Conservation (phyloP, 2,113 vertebrate genomes). For the Struthidea cinerea region DNA sequence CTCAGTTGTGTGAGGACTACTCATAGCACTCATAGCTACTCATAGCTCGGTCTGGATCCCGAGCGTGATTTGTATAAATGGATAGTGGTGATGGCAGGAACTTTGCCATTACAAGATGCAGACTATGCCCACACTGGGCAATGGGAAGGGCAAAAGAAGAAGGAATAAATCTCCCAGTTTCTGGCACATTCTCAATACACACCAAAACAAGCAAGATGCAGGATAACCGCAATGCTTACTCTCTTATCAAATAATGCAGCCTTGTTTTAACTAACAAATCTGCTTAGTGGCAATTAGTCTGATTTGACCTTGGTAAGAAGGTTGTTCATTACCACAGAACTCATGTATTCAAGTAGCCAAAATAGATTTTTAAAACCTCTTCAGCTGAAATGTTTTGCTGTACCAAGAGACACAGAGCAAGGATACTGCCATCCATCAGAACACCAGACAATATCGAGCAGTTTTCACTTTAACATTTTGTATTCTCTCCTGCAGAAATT, state of each 20-base stretch:
- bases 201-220: neutral
- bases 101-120: neutral
- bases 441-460: neutral
- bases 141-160: neutral
- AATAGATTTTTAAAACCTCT: constrained; percentile 26
- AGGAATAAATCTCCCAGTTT: neutral
- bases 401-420: neutral
- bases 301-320: neutral
- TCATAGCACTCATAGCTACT: neutral
- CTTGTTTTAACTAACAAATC: neutral
- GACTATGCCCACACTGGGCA: neutral
- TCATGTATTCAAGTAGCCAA: neutral
- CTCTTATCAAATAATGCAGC: neutral
- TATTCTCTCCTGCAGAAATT: neutral
- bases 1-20: neutral
- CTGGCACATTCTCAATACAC: neutral
- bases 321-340: neutral
- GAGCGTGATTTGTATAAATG: too few relatives aligned
- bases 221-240: neutral
- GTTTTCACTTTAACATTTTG: neutral
- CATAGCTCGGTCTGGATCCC: neutral
- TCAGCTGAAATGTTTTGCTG: constrained; percentile 35
- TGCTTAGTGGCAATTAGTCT: neutral
- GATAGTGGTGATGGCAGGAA: neutral
- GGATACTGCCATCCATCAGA: neutral